Evolutionary conservation across 2,113 vertebrate species (phyloP).

Genomic region (Alosa alosa): DNA sequence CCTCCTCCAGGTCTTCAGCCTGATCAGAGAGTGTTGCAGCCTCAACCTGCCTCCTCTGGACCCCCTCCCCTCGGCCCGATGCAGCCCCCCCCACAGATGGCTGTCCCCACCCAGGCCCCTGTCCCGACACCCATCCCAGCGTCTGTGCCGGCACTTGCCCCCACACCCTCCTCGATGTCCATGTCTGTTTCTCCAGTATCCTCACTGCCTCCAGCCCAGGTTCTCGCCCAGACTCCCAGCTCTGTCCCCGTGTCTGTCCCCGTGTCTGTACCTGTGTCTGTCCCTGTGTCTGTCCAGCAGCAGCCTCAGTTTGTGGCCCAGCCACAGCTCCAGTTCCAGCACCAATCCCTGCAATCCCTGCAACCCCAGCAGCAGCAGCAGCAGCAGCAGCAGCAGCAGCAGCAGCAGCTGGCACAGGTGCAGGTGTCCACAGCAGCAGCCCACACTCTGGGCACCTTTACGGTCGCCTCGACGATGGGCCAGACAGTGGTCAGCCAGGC

Average conservation of each 20-base stretch:
- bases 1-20: constrained; percentile 50
- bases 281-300: constrained; percentile 38
- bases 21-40: constrained; percentile 48
- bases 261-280: too few species aligned
- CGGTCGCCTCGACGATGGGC: constrained; percentile 60
- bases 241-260: constrained; percentile 41
- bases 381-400: constrained; percentile 38
- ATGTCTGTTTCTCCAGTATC: neutral
- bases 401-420: constrained; percentile 50
- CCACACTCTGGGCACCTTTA: constrained; percentile 39
- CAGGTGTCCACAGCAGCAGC: constrained; percentile 44
- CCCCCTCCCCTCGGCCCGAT: constrained; percentile 56
- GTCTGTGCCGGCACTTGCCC: constrained; percentile 18
- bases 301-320: constrained; percentile 41
- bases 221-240: constrained; percentile 45
- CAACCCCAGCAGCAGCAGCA: constrained; percentile 15
- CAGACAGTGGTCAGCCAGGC: constrained; percentile 61
- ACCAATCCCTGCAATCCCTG: neutral
- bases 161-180: constrained; percentile 10
- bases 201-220: neutral
- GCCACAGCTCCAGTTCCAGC: neutral
- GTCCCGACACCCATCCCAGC: neutral
- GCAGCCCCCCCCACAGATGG: constrained; percentile 60
- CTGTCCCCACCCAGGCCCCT: constrained; percentile 45
- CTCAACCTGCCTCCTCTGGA: constrained; percentile 45